Evolutionary conservation across 2,888 invertebrate species (phyloP).

Genomic region (Leptinotarsa tumamoca): DNA sequence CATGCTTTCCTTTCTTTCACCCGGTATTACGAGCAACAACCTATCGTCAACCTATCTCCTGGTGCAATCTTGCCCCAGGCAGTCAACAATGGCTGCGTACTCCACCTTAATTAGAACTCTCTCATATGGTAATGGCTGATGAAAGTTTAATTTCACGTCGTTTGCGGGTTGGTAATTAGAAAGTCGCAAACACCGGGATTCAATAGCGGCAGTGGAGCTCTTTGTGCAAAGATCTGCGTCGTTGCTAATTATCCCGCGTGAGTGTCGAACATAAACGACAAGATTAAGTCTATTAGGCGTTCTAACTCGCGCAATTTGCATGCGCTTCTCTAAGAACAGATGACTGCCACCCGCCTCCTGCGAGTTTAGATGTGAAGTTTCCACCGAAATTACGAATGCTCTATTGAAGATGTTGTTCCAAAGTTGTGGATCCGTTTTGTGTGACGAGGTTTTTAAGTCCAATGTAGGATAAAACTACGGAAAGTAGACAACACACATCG

Average conservation of each 20-base stretch:
- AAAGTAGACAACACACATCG: no score
- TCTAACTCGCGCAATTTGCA: conserved; percentile 67
- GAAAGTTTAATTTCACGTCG: conserved; percentile 68
- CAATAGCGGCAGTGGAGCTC: conserved; percentile 60
- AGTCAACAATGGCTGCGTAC: conserved; percentile 60
- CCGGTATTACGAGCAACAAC: not conserved
- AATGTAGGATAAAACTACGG: no score
- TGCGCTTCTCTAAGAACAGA: conserved; percentile 54
- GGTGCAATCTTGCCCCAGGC: conserved; percentile 8
- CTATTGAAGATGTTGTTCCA: not conserved
- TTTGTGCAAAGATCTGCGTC: conserved; percentile 64
- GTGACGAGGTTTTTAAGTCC: not conserved
- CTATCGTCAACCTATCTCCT: not conserved
- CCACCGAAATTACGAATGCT: not conserved
- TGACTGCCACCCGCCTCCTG: conserved; percentile 46
- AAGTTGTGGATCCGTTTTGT: not conserved
- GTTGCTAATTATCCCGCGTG: conserved; percentile 66
- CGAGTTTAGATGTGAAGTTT: not conserved
- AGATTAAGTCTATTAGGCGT: conserved; percentile 68
- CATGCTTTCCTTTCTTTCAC: not conserved
- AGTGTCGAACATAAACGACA: conserved; percentile 68
- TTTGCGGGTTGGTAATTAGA: conserved; percentile 67
- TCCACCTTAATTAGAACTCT: conserved; percentile 67
- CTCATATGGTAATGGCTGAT: conserved; percentile 68
- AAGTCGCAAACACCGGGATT: conserved; percentile 64